A percentile compares a stretch with the other conserved stretches of the same genome.
Conservation (phyloP, 2,797 vertebrate genomes). For the Decapterus maruadsi region DNA sequence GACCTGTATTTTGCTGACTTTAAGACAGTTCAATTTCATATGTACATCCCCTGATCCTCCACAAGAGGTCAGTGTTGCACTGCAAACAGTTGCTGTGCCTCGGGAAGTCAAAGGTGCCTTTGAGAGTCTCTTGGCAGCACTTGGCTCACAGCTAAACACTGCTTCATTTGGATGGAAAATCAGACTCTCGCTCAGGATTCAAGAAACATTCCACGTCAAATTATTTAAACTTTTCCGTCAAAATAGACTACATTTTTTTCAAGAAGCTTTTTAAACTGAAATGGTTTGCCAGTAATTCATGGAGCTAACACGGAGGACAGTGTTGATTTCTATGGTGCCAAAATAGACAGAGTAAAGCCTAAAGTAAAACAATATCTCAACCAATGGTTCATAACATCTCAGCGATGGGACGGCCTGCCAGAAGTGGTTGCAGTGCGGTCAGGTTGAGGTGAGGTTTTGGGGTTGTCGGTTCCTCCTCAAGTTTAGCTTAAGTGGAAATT, state of each 20-base stretch:
- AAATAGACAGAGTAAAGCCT: conserved; percentile 72
- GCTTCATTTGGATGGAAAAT: conserved; percentile 70
- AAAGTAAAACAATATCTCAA: conserved; percentile 77
- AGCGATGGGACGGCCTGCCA: conserved; percentile 51
- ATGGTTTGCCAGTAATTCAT: conserved; percentile 60
- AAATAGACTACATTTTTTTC: conserved; percentile 53
- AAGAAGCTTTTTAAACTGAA: conserved; percentile 58
- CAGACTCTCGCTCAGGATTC: conserved; percentile 54
- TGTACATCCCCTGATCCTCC: conserved; percentile 58
- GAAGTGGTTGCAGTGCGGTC: conserved; percentile 65
- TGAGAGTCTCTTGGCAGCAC: conserved; percentile 68
- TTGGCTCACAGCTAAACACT: conserved; percentile 62
- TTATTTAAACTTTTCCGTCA: conserved; percentile 73
- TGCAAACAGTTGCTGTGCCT: background rate
- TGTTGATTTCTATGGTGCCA: conserved; percentile 75
- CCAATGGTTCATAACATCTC: conserved; percentile 69
- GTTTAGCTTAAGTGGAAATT: conserved; percentile 76
- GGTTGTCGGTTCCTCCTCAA: conserved; percentile 73
- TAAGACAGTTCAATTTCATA: background rate
- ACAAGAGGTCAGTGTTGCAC: conserved; percentile 79
- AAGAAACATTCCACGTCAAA: conserved; percentile 72
- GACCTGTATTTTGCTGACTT: background rate
- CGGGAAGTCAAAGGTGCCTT: conserved; percentile 44
- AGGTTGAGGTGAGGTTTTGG: conserved; percentile 73
- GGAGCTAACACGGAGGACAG: conserved; percentile 56